Evolutionary conservation across 2,797 vertebrate genomes (phyloP).

Genomic region (Scolopax rusticola): DNA sequence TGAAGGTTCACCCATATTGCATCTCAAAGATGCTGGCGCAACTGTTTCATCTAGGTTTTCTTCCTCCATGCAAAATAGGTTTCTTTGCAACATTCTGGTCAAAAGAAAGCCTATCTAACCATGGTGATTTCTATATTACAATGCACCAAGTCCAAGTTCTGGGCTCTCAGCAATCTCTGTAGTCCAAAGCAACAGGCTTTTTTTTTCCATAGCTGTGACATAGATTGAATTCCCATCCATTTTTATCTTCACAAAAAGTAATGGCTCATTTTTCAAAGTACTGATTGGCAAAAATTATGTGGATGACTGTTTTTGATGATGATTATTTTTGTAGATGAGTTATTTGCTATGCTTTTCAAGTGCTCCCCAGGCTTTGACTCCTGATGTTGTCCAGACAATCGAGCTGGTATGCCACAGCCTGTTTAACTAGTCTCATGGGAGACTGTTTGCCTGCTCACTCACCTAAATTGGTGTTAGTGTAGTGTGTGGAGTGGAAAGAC

Average conservation of each 20-base stretch:
- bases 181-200: background rate
- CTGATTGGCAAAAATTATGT: conserved; percentile 32
- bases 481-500: background rate
- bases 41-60: background rate
- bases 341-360: conserved; percentile 37
- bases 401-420: conserved; percentile 6
- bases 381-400: conserved; percentile 40
- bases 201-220: background rate
- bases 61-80: background rate
- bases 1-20: background rate
- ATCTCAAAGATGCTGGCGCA: background rate
- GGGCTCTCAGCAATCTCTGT: background rate
- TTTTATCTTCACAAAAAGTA: conserved; percentile 7
- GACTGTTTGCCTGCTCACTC: background rate
- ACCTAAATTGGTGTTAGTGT: conserved; percentile 18
- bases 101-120: background rate
- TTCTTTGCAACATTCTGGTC: background rate
- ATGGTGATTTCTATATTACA: background rate
- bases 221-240: conserved; percentile 8
- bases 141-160: background rate
- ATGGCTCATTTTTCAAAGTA: conserved; percentile 42
- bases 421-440: background rate
- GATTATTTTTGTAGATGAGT: conserved; percentile 50
- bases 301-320: conserved; percentile 54
- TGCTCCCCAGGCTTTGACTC: conserved; percentile 43